Conservation (phyloP, 2,797 vertebrate species). For the Paguma larvata region DNA sequence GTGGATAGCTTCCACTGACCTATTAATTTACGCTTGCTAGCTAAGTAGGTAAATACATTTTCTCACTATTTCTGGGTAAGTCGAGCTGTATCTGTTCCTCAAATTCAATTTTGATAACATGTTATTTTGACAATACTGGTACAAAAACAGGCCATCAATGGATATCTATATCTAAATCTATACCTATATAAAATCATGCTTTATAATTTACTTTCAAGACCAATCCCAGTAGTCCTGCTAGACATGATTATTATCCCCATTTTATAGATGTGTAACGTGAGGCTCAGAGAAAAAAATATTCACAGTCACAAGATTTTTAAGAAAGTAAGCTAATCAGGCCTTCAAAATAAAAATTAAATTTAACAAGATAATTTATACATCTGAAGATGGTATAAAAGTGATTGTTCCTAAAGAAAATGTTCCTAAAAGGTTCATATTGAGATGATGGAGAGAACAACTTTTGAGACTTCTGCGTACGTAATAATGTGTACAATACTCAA, state of each 20-base stretch:
- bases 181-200: neutral
- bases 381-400: neutral
- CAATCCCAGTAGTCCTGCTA: neutral
- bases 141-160: neutral
- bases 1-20: neutral
- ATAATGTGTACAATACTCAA: neutral
- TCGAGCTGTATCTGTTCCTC: neutral
- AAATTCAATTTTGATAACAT: neutral
- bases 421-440: neutral
- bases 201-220: neutral
- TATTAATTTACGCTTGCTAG: neutral
- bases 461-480: neutral
- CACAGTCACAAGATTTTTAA: neutral
- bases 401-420: neutral
- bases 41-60: neutral
- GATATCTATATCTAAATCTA: neutral
- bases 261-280: conserved; percentile 21
- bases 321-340: neutral
- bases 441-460: neutral
- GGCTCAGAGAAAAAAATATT: neutral
- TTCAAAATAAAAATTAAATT: conserved; percentile 14
- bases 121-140: neutral
- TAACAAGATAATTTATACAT: neutral
- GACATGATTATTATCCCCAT: neutral
- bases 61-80: neutral